These are phyloP conservation scores for Etheostoma nigrum DNA, from an alignment of 2,797 vertebrate genomes.

Conservation along the genomic window DNA sequence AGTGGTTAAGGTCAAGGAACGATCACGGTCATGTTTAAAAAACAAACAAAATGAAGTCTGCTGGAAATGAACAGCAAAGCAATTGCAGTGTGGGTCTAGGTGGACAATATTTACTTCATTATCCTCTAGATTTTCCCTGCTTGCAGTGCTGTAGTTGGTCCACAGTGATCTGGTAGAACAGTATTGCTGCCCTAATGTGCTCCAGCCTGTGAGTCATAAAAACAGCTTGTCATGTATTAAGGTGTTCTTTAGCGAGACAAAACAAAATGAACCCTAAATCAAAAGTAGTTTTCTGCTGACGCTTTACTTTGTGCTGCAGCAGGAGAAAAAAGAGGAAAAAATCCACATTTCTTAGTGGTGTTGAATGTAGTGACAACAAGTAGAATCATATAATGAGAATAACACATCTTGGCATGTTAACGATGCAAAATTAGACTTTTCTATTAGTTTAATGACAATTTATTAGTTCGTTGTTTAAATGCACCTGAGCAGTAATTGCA, in stretches of 20 bases:
- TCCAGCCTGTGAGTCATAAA: conserved; percentile 53
- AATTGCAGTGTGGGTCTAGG: conserved; percentile 26
- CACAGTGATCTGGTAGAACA: conserved; percentile 37
- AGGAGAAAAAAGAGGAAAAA: neutral
- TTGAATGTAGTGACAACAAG: conserved; percentile 13
- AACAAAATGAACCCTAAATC: conserved; percentile 62
- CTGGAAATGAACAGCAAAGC: neutral
- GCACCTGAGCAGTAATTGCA: conserved; percentile 29
- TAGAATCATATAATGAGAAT: conserved; percentile 6
- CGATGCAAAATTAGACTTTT: conserved; percentile 10
- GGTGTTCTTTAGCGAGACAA: conserved; percentile 49
- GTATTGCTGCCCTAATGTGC: conserved; percentile 46
- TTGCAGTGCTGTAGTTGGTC: conserved; percentile 43
- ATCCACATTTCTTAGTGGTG: neutral
- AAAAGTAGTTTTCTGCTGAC: conserved; percentile 53
- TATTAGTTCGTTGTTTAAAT: conserved; percentile 29
- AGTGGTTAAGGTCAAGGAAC: too few relatives aligned
- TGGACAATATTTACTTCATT: conserved; percentile 54
- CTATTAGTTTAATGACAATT: conserved; percentile 36
- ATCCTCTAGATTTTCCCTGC: conserved; percentile 19
- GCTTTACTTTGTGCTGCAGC: conserved; percentile 29
- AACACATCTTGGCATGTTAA: neutral
- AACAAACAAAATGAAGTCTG: too few relatives aligned
- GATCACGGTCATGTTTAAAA: too few relatives aligned
- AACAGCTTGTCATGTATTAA: conserved; percentile 52